These are phyloP conservation scores for Rostratula benghalensis DNA, from an alignment of 2,113 vertebrate genomes.

Conservation along the genomic window DNA sequence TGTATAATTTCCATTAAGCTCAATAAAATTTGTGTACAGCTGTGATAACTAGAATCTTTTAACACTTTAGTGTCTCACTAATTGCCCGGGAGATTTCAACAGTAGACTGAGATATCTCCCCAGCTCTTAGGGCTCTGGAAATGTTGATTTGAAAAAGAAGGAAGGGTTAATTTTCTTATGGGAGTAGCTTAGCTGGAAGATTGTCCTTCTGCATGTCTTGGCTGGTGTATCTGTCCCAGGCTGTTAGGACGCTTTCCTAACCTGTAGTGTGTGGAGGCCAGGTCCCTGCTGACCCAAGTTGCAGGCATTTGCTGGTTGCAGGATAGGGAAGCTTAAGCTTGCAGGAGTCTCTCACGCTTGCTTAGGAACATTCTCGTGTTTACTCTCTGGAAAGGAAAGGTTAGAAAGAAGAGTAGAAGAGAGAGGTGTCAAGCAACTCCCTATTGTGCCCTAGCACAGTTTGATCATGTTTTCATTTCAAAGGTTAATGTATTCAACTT, in stretches of 20 bases:
- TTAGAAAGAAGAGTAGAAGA: neutral
- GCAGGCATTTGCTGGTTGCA: neutral
- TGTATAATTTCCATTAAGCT: constrained; percentile 36
- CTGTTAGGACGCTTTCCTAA: neutral
- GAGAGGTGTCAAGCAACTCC: neutral
- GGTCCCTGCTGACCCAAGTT: neutral
- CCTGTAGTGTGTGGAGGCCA: no score
- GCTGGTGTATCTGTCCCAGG: neutral
- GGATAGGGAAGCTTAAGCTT: neutral
- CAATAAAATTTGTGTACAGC: constrained; percentile 8
- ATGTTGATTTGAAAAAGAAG: neutral
- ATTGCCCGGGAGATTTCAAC: neutral
- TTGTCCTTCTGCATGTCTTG: neutral
- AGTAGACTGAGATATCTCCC: neutral
- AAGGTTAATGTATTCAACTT: constrained; percentile 23
- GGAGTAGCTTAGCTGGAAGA: neutral
- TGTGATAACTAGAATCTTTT: neutral
- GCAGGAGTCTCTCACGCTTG: neutral
- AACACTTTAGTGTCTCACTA: neutral
- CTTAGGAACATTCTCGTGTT: neutral
- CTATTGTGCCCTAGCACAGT: neutral
- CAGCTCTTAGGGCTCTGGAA: neutral
- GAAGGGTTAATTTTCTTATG: neutral
- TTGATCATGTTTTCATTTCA: constrained; percentile 22
- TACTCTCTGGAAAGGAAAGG: neutral